Percentiles rank a stretch among this genome's conserved stretches.
Evolutionary conservation across 2,888 invertebrate species (phyloP).

Genomic region (Zygogramma bicolorata): DNA sequence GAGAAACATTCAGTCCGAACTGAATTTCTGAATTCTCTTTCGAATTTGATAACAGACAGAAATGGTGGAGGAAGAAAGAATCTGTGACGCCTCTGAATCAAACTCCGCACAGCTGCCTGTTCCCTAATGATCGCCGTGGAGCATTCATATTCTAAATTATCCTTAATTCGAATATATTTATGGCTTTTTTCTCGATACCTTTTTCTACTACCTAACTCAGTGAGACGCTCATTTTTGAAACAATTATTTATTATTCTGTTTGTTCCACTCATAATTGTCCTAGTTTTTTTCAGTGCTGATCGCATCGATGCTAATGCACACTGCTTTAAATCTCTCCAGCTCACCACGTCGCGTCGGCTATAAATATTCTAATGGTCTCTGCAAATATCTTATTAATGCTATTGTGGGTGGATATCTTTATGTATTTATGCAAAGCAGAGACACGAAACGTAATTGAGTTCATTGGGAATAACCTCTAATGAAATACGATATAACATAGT

Average conservation of each 20-base stretch:
- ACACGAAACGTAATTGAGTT: not conserved
- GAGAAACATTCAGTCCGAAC: too few species aligned
- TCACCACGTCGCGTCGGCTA: constrained; percentile 26
- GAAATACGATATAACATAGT: too few species aligned
- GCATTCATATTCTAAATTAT: constrained; percentile 53
- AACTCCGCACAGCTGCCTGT: too few species aligned
- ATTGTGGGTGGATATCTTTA: constrained; percentile 26
- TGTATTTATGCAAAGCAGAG: constrained; percentile 10
- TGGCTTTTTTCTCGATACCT: constrained; percentile 16
- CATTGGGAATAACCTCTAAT: too few species aligned
- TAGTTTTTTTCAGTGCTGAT: constrained; percentile 27
- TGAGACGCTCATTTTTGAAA: constrained; percentile 35
- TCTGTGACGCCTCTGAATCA: not conserved
- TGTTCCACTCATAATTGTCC: constrained; percentile 40
- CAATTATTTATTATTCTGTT: constrained; percentile 47
- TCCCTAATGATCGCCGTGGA: constrained; percentile 51
- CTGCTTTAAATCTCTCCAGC: constrained; percentile 18
- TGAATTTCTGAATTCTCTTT: too few species aligned
- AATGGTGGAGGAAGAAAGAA: not conserved
- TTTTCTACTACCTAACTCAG: constrained; percentile 34
- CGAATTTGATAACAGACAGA: too few species aligned
- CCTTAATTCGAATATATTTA: constrained; percentile 51
- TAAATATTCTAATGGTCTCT: constrained; percentile 27
- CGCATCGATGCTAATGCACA: not conserved
- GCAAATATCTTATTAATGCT: constrained; percentile 15